Evolutionary conservation across 2,888 invertebrate species (phyloP).

Genomic region (Sesamia inferens): DNA sequence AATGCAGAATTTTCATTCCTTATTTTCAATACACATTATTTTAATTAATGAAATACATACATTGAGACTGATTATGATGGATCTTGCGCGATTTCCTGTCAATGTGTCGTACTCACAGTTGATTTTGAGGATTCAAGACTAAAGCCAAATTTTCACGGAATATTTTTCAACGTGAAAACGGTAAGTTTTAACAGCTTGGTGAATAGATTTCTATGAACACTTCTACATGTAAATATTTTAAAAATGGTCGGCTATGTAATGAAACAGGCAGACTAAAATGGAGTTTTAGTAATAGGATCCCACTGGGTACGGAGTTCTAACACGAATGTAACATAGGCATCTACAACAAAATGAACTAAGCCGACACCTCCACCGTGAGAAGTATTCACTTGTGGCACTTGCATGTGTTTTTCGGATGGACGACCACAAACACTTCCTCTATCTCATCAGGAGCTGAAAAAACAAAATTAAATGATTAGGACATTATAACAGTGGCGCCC

Average conservation of each 20-base stretch:
- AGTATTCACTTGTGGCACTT: background rate
- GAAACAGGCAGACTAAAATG: no score
- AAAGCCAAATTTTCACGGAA: background rate
- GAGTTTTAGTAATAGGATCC: no score
- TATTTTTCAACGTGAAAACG: no score
- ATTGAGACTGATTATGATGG: background rate
- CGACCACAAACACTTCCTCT: background rate
- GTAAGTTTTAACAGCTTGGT: no score
- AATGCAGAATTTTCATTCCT: no score
- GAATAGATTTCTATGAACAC: no score
- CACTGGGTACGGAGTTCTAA: no score
- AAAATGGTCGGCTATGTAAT: no score
- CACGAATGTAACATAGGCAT: background rate
- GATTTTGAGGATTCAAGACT: background rate
- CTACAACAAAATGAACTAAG: no score
- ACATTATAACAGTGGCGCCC: no score
- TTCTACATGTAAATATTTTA: no score
- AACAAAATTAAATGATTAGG: background rate
- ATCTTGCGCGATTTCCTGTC: background rate
- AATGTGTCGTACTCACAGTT: background rate
- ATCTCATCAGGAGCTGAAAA: slow-evolving; percentile 24
- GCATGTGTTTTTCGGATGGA: slow-evolving; percentile 21
- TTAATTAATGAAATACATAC: background rate
- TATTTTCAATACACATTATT: background rate
- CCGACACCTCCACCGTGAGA: no score